Percentiles rank a stretch among this genome's conserved stretches.
phyloP scores from a whole-genome alignment of 2,888 invertebrate genomes.

The Podabrus alpinus region DNA sequence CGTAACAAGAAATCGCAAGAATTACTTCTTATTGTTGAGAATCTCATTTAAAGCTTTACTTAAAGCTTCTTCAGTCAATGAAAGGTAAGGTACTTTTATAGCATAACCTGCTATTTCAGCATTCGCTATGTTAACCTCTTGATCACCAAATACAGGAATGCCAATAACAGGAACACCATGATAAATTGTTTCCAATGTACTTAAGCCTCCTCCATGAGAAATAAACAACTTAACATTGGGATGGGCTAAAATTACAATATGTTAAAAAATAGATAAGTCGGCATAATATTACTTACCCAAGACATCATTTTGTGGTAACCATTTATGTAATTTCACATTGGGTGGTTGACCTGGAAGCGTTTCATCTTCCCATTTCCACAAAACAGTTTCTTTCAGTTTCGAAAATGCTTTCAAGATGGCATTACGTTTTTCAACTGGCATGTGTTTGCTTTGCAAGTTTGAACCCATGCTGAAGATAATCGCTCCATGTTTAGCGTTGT shows the following conservation, averaged over 20 bases:
- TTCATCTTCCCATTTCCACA: conserved; percentile 73
- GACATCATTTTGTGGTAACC: conserved; percentile 47
- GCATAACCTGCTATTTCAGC: conserved; percentile 1
- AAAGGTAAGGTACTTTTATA: not conserved
- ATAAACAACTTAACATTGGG: conserved; percentile 22
- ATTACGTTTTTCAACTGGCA: conserved; percentile 58
- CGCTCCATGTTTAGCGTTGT: conserved; percentile 60
- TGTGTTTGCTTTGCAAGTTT: conserved; percentile 60
- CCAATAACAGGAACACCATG: conserved; percentile 8
- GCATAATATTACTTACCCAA: conserved; percentile 36
- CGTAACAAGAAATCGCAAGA: not conserved
- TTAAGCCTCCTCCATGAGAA: conserved; percentile 18
- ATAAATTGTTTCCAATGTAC: conserved; percentile 17
- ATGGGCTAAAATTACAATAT: conserved; percentile 25
- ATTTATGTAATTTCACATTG: conserved; percentile 33
- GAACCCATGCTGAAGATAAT: conserved; percentile 66
- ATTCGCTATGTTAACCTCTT: conserved; percentile 4
- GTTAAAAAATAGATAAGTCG: not conserved
- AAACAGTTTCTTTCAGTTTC: conserved; percentile 63
- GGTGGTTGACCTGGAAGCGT: conserved; percentile 33
- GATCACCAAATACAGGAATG: conserved; percentile 12
- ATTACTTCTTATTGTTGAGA: not conserved
- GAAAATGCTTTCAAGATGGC: conserved; percentile 63
- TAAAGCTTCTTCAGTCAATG: conserved; percentile 4
- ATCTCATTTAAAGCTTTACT: not conserved